A percentile compares a stretch with the other conserved stretches of the same genome.
Evolutionary conservation across 2,113 vertebrate genomes (phyloP).

Genomic region (Telmatochromis bifrenatus): DNA sequence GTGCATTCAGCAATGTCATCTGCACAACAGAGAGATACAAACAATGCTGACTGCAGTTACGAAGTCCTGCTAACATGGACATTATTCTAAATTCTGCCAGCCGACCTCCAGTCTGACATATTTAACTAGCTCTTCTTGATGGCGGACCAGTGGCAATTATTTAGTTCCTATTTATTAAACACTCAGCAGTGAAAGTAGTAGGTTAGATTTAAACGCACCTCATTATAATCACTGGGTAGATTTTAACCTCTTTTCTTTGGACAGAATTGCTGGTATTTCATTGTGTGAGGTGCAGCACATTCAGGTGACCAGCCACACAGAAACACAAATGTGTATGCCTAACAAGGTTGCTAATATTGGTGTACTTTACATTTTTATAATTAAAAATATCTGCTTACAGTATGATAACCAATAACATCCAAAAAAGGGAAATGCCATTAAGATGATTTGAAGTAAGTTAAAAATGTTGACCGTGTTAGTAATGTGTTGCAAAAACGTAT

Average conservation of each 20-base stretch:
- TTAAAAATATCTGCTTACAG: background rate
- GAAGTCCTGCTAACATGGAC: background rate
- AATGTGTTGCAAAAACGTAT: background rate
- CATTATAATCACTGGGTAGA: background rate
- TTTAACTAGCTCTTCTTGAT: background rate
- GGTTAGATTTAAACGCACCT: background rate
- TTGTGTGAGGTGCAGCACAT: background rate
- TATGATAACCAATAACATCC: background rate
- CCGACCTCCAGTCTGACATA: background rate
- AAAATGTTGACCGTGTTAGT: accelerated
- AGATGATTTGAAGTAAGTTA: background rate
- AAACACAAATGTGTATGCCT: background rate
- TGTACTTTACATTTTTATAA: background rate
- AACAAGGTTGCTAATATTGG: background rate
- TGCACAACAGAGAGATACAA: background rate
- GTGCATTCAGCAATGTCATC: slow-evolving; percentile 15
- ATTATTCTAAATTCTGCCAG: background rate
- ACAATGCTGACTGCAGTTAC: background rate
- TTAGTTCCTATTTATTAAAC: background rate
- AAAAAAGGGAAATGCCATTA: background rate
- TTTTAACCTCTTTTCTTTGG: background rate
- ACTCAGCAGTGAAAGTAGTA: background rate
- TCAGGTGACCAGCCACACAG: background rate
- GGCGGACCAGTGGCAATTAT: background rate
- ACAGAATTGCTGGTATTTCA: background rate